Evolutionary conservation across 2,888 invertebrate genomes (phyloP).

Genomic region (Synergus umbraculus): DNA sequence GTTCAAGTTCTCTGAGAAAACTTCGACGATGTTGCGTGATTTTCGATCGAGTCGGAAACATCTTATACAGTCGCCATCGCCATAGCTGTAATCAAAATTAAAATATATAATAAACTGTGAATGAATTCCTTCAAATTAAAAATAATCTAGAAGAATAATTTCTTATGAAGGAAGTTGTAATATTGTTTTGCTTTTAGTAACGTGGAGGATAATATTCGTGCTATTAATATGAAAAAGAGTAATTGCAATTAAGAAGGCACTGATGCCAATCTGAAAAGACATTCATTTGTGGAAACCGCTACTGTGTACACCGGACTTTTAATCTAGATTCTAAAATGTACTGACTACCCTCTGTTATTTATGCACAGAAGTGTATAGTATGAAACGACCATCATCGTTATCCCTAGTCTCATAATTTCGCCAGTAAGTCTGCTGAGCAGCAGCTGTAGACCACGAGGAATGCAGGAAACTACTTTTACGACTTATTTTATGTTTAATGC

Average conservation of each 20-base stretch:
- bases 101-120: background rate
- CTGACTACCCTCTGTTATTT: constrained; percentile 31
- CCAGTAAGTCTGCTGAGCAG: constrained; percentile 23
- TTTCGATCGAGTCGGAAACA: constrained; percentile 82
- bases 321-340: constrained; percentile 25
- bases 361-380: constrained; percentile 36
- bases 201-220: background rate
- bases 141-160: background rate
- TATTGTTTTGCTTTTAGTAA: background rate
- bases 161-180: background rate
- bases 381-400: constrained; percentile 34
- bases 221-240: constrained; percentile 12
- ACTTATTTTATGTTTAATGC: constrained; percentile 18
- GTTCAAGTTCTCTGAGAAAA: constrained; percentile 81
- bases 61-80: constrained; percentile 80
- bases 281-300: constrained; percentile 23
- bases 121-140: background rate
- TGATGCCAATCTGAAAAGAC: constrained; percentile 22
- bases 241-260: constrained; percentile 28
- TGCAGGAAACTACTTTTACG: constrained; percentile 23
- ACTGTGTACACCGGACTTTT: constrained; percentile 7
- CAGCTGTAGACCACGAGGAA: constrained; percentile 36
- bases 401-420: constrained; percentile 36
- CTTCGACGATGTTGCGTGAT: constrained; percentile 82
- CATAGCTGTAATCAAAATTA: constrained; percentile 75